Evolutionary conservation across 2,888 invertebrate species (phyloP), one percentile per base, ranked within the genome.

Genomic region (Rhagonycha fulva): DNA sequence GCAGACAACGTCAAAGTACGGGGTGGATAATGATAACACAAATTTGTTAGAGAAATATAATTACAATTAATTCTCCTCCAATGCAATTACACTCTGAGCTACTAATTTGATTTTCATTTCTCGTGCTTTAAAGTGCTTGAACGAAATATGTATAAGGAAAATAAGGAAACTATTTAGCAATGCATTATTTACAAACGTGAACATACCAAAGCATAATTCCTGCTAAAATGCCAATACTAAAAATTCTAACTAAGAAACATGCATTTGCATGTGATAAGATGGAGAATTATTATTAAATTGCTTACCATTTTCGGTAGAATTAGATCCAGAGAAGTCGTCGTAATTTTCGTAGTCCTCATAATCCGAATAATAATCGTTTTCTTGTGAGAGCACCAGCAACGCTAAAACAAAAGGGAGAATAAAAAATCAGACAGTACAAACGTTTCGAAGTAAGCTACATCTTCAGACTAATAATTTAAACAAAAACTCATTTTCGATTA

Each of bases 271-370:
- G 47, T 47, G n/a, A n/a, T n/a, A n/a, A 47, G n/a, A 47, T 28
- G n/a, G n/a, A 47, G 9, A 5, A 47, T 47, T 23, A n/a, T 47
- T 23, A n/a, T 26, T 28, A 11, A n/a, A 47, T 68, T 28, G 72
- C 82, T 81, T 82, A 87, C 86, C 84, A 78, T 87, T 87, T 70
- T 84, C 77, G n/a, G 86, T 86, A 3, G 84, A 82, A 75, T 84
- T 86, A 62, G 82, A 77, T 14, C 85, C 85, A 24, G 83, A 82
- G 47, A 81, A 79, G 62, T 83, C 84, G 24, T 84, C 84, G 62
- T 86, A 85, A 14, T 85, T 83, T 24, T 85, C 85, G 71, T 85
- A 82, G n/a, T 85, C 84, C 70, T 84, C 83, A 32, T 85, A 83
- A 12, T 83, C 82, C 26, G 82, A 76, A 26, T 80, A 74, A 60